phyloP scores from a whole-genome alignment of 2,797 vertebrate species.

The Propithecus deckenii region DNA sequence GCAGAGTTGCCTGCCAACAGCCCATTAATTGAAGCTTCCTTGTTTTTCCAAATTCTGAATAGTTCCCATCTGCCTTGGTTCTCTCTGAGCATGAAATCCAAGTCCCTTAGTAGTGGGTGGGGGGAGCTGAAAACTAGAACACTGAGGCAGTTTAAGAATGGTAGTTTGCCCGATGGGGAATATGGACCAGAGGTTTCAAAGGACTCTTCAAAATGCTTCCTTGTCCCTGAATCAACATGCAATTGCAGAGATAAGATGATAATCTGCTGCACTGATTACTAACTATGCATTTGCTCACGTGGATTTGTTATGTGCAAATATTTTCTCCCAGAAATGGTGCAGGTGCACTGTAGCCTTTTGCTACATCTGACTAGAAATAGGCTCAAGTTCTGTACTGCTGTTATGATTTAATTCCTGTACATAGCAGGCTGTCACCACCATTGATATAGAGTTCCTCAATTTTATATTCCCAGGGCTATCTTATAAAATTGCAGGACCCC shows the following conservation, averaged over 20 bases:
- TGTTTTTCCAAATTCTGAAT: constrained; percentile 81
- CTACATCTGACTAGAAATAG: constrained; percentile 74
- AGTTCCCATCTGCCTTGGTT: constrained; percentile 81
- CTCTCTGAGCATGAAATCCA: constrained; percentile 73
- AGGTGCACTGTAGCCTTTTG: constrained; percentile 37
- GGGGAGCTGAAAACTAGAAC: constrained; percentile 55
- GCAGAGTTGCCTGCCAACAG: constrained; percentile 80
- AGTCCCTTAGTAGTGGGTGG: constrained; percentile 58
- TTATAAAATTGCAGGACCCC: constrained; percentile 40
- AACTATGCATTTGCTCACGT: background rate
- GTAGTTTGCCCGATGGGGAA: constrained; percentile 49
- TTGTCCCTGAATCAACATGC: background rate
- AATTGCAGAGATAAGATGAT: constrained; percentile 9
- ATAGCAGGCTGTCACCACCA: constrained; percentile 66
- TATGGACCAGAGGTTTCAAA: background rate
- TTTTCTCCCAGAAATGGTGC: constrained; percentile 49
- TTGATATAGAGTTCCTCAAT: constrained; percentile 67
- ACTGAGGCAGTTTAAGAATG: constrained; percentile 70
- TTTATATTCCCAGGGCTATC: constrained; percentile 75
- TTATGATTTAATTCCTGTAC: constrained; percentile 82
- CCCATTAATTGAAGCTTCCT: constrained; percentile 80
- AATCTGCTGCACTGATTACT: constrained; percentile 7
- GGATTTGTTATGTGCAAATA: constrained; percentile 28
- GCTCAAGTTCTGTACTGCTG: constrained; percentile 67
- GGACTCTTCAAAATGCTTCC: background rate